phyloP scores from a whole-genome alignment of 2,888 invertebrate genomes.

The Mongoloraphidia duomilia region DNA sequence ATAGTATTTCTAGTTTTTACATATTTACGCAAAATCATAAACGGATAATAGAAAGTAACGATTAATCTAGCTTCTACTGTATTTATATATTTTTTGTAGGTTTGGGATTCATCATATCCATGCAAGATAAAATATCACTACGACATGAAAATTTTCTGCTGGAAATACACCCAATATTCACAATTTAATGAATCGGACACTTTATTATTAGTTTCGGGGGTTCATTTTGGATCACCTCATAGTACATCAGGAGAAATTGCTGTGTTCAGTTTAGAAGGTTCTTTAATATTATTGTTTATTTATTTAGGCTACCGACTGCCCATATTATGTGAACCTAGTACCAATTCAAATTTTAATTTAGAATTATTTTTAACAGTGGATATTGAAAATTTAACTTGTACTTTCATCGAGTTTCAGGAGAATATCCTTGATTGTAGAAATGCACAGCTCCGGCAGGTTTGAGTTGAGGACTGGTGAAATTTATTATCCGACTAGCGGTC shows the following conservation, averaged over 20 bases:
- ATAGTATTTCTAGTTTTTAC: too few relatives aligned
- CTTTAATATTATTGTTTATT: background rate
- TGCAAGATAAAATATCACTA: conserved; percentile 50
- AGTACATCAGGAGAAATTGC: conserved; percentile 77
- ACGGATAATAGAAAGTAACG: background rate
- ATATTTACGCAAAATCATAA: background rate
- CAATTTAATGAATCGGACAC: conserved; percentile 74
- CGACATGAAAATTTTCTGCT: conserved; percentile 66
- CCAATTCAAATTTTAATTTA: too few relatives aligned
- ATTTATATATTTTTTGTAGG: conserved; percentile 30
- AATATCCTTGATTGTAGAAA: too few relatives aligned
- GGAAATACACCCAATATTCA: conserved; percentile 79
- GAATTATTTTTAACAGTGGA: too few relatives aligned
- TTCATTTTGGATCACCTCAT: conserved; percentile 61
- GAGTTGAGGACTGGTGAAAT: too few relatives aligned
- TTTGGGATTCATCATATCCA: conserved; percentile 64
- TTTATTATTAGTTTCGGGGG: conserved; percentile 66
- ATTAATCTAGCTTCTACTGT: background rate
- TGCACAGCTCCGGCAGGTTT: too few relatives aligned
- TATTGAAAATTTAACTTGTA: too few relatives aligned
- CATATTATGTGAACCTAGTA: background rate
- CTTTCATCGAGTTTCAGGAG: too few relatives aligned
- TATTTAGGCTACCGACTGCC: too few relatives aligned
- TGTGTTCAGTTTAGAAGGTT: conserved; percentile 62
- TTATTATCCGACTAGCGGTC: too few relatives aligned